These are phyloP conservation scores for Chelonus formosanus DNA, from an alignment of 2,888 invertebrate genomes.

Conservation along the genomic window DNA sequence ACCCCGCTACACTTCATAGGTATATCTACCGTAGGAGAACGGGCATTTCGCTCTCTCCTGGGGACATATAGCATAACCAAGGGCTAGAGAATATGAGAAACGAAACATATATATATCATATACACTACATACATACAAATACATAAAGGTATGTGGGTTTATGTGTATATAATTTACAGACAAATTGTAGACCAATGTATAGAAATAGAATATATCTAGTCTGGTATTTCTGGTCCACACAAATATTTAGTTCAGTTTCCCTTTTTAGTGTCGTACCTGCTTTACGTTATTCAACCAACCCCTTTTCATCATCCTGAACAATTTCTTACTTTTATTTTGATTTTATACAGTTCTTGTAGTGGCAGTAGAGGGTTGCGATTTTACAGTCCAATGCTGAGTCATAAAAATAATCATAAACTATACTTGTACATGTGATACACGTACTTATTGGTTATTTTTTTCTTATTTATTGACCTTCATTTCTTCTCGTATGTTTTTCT, in stretches of 20 bases:
- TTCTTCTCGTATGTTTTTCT: too few relatives aligned
- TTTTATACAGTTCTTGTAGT: too few relatives aligned
- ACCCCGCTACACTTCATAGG: conserved; percentile 33
- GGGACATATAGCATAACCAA: conserved; percentile 20
- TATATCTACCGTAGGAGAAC: conserved; percentile 22
- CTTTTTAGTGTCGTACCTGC: conserved; percentile 28
- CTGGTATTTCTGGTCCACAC: conserved; percentile 11
- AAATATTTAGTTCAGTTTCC: conserved; percentile 31
- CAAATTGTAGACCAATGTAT: conserved; percentile 31
- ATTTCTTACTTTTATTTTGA: conserved; percentile 10
- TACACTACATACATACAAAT: not conserved
- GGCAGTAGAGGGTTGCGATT: conserved; percentile 31
- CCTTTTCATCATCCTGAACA: conserved; percentile 9
- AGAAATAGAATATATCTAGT: conserved; percentile 7
- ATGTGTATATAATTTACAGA: conserved; percentile 7
- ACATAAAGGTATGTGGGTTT: not conserved
- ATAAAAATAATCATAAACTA: conserved; percentile 41
- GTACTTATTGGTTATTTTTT: conserved; percentile 4
- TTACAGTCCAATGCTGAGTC: conserved; percentile 43
- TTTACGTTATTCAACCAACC: conserved; percentile 12
- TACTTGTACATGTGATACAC: conserved; percentile 10
- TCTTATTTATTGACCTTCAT: too few relatives aligned
- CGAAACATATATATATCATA: not conserved
- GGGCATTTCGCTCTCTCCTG: conserved; percentile 31
- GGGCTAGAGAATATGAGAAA: conserved; percentile 5